phyloP scores from a whole-genome alignment of 2,797 vertebrate genomes.

The Zalophus californianus region DNA sequence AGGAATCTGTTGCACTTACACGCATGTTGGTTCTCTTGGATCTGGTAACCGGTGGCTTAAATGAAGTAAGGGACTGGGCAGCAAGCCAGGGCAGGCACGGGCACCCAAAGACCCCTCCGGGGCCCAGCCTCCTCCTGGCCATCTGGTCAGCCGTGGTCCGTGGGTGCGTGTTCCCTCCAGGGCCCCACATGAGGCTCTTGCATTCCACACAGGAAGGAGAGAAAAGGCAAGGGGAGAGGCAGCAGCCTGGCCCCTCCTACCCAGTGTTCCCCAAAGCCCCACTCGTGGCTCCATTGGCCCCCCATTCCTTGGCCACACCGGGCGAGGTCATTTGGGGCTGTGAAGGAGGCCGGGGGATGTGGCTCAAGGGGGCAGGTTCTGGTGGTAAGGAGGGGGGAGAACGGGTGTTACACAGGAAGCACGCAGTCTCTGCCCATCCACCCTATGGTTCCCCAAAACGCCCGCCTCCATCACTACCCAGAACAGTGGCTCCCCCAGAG shows the following conservation, averaged over 20 bases:
- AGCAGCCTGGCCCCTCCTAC: rapidly evolving
- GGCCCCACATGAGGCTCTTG: background rate
- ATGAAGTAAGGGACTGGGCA: background rate
- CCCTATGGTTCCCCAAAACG: background rate
- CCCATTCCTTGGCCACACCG: background rate
- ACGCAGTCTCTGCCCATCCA: rapidly evolving
- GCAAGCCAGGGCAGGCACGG: background rate
- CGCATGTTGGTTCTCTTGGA: rapidly evolving
- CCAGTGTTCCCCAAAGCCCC: background rate
- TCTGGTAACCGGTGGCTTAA: background rate
- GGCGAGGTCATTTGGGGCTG: background rate
- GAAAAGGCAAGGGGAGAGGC: background rate
- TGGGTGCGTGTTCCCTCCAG: rapidly evolving
- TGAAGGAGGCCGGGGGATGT: rapidly evolving
- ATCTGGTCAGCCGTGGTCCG: rapidly evolving
- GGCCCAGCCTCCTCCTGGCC: background rate
- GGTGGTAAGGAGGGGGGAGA: background rate
- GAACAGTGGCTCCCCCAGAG: background rate
- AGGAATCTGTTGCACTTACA: too few species aligned
- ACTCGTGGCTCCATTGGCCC: rapidly evolving
- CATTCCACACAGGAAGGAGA: too few species aligned
- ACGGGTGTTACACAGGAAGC: rapidly evolving
- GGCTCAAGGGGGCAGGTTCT: rapidly evolving
- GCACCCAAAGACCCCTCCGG: rapidly evolving
- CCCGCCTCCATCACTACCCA: rapidly evolving